Evolutionary conservation across 2,888 invertebrate species (phyloP).

Genomic region (Elaeidobius kamerunicus): DNA sequence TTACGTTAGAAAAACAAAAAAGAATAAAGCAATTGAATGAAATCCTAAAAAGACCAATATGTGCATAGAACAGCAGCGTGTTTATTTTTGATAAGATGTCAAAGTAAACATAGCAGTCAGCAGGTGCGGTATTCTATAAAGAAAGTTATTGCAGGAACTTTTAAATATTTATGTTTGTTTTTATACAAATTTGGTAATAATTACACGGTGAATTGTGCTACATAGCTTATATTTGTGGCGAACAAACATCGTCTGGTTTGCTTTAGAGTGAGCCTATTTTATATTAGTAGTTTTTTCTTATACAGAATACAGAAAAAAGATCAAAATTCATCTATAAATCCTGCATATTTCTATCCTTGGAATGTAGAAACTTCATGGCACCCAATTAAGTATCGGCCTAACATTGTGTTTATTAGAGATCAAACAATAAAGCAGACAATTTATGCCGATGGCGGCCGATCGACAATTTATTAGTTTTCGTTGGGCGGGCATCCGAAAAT

Average conservation of each 20-base stretch:
- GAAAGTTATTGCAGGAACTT: conserved; percentile 20
- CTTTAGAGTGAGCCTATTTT: too few relatives aligned
- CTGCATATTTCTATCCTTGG: too few relatives aligned
- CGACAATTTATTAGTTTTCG: conserved; percentile 22
- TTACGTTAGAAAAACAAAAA: too few relatives aligned
- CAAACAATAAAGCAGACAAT: conserved; percentile 22
- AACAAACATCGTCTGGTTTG: conserved; percentile 5
- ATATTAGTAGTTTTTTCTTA: too few relatives aligned
- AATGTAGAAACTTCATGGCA: conserved; percentile 11
- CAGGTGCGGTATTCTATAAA: conserved; percentile 24
- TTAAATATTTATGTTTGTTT: conserved; percentile 27
- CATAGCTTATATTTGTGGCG: conserved; percentile 11
- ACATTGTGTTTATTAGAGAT: conserved; percentile 34
- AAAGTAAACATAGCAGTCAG: conserved; percentile 22
- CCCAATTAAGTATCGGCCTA: conserved; percentile 32
- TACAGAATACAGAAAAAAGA: too few relatives aligned
- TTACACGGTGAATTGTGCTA: conserved; percentile 12
- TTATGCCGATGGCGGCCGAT: conserved; percentile 14
- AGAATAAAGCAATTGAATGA: too few relatives aligned
- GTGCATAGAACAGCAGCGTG: background rate
- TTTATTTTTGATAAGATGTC: conserved; percentile 28
- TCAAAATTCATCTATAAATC: too few relatives aligned
- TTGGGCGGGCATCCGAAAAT: conserved; percentile 16
- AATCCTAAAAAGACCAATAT: background rate
- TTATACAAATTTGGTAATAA: conserved; percentile 24